Percentiles rank a stretch among this genome's conserved stretches.
Conservation (phyloP, 2,888 invertebrate species). For the Oithona nana region DNA sequence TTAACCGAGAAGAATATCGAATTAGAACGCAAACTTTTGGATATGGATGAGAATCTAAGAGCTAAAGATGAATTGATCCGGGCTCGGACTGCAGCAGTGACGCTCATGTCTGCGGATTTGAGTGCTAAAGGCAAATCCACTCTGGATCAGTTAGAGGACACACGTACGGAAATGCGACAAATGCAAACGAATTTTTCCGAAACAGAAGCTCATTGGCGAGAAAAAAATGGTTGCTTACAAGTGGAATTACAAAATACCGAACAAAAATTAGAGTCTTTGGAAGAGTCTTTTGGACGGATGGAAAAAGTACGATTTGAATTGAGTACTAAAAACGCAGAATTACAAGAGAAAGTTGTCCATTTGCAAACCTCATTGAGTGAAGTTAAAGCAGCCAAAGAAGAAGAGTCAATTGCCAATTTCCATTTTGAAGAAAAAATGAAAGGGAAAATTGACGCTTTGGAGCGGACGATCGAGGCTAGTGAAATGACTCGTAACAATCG, state of each 20-base stretch:
- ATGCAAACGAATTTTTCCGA: constrained; percentile 52
- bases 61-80: constrained; percentile 67
- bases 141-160: constrained; percentile 51
- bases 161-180: constrained; percentile 54
- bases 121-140: constrained; percentile 38
- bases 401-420: not conserved
- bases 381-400: not conserved
- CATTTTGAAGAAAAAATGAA: not conserved
- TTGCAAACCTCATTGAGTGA: constrained; percentile 23
- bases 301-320: constrained; percentile 25
- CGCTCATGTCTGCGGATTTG: constrained; percentile 51
- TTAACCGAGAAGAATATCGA: constrained; percentile 48
- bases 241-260: constrained; percentile 27
- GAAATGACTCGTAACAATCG: not conserved
- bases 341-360: constrained; percentile 34
- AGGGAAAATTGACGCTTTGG: not conserved
- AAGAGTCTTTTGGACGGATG: constrained; percentile 22
- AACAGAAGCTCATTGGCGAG: constrained; percentile 26
- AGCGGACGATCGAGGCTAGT: not conserved
- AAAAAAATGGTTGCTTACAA: constrained; percentile 22
- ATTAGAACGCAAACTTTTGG: constrained; percentile 53
- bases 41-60: constrained; percentile 58
- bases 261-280: constrained; percentile 29
- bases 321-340: constrained; percentile 24
- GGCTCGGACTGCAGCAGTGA: constrained; percentile 55